These are phyloP conservation scores for Apodemia hepburni DNA, from an alignment of 2,888 invertebrate genomes.

Conservation along the genomic window DNA sequence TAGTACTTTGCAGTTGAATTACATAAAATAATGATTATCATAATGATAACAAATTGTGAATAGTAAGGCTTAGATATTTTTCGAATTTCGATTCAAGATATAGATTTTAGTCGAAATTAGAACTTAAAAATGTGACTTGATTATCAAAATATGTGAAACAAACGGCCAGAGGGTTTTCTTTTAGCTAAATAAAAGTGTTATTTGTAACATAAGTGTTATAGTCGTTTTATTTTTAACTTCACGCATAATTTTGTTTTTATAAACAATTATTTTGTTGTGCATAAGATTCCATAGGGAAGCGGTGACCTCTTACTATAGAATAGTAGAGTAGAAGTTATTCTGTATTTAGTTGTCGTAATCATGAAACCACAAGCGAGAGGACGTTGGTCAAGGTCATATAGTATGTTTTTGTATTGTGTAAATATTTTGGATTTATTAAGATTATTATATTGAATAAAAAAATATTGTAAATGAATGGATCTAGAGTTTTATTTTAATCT, in stretches of 20 bases:
- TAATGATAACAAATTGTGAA: too few relatives aligned
- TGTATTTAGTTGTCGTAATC: slow-evolving; percentile 35
- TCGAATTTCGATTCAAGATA: too few relatives aligned
- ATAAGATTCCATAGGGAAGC: slow-evolving; percentile 28
- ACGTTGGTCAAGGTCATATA: slow-evolving; percentile 67
- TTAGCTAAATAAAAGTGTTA: not conserved
- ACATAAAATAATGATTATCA: too few relatives aligned
- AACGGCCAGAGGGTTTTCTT: not conserved
- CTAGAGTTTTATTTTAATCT: slow-evolving; percentile 49
- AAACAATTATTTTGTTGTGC: slow-evolving; percentile 2
- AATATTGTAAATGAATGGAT: slow-evolving; percentile 70
- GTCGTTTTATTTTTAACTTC: slow-evolving; percentile 9
- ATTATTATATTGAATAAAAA: slow-evolving; percentile 81
- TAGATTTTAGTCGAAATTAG: too few relatives aligned
- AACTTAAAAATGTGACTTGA: not conserved
- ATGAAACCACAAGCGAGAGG: slow-evolving; percentile 46
- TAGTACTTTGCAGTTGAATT: too few relatives aligned
- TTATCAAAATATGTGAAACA: not conserved
- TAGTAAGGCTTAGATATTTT: too few relatives aligned
- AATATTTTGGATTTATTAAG: slow-evolving; percentile 81
- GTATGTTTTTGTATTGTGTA: slow-evolving; percentile 80
- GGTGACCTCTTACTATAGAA: slow-evolving; percentile 33
- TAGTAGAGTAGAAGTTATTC: slow-evolving; percentile 36
- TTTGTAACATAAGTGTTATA: slow-evolving; percentile 3
- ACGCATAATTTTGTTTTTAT: slow-evolving; percentile 2